Percentiles rank a stretch among this genome's conserved stretches.
phyloP scores from a whole-genome alignment of 2,888 invertebrate genomes.

The Eledone cirrhosa region DNA sequence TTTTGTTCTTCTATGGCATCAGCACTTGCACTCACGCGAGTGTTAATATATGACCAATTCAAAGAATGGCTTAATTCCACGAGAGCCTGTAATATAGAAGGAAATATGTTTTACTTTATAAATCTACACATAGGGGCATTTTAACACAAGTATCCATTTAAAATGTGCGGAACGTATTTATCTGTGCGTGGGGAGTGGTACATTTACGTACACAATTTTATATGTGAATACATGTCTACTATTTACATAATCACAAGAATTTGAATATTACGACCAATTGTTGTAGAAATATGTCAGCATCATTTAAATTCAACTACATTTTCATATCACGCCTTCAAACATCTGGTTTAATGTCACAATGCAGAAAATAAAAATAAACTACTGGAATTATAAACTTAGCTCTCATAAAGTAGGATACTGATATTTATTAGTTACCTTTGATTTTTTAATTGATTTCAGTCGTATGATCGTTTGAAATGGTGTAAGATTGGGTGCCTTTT shows the following conservation, averaged over 20 bases:
- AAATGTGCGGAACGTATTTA: too few relatives aligned
- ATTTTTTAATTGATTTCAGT: conserved; percentile 5
- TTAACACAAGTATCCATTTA: neutral
- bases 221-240: too few relatives aligned
- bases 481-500: neutral
- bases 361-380: too few relatives aligned
- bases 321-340: neutral
- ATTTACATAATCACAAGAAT: too few relatives aligned
- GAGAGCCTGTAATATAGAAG: conserved; percentile 36
- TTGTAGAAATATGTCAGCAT: neutral
- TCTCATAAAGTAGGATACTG: too few relatives aligned
- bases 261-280: too few relatives aligned
- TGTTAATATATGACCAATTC: conserved; percentile 41
- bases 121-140: neutral
- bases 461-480: neutral
- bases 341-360: too few relatives aligned
- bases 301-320: neutral
- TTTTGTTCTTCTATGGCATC: conserved; percentile 31
- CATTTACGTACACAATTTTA: too few relatives aligned
- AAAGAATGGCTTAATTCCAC: conserved; percentile 32
- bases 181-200: too few relatives aligned
- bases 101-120: neutral
- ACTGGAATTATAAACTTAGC: too few relatives aligned
- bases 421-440: neutral
- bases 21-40: neutral